phyloP scores from a whole-genome alignment of 2,113 vertebrate genomes.

The Alethe castanea region DNA sequence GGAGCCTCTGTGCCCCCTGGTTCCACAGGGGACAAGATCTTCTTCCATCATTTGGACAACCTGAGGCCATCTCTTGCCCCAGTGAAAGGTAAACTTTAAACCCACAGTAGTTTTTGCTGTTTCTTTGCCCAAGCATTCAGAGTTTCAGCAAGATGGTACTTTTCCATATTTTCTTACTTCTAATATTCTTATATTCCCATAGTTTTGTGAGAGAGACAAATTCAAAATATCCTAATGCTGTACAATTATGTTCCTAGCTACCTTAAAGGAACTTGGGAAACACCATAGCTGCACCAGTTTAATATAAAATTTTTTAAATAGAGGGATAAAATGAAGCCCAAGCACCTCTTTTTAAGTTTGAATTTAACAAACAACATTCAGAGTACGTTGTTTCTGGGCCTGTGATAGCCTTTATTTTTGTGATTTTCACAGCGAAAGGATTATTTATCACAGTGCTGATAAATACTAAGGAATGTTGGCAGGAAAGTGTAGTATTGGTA shows the following conservation, averaged over 20 bases:
- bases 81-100: constrained; percentile 85
- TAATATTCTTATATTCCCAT: accelerated
- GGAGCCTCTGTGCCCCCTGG: constrained; percentile 78
- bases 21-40: constrained; percentile 89
- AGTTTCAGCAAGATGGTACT: not conserved
- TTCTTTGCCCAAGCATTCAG: not conserved
- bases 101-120: not conserved
- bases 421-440: not conserved
- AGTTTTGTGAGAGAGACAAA: not conserved
- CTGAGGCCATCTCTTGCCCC: constrained; percentile 91
- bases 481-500: not conserved
- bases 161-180: not conserved
- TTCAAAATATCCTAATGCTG: not conserved
- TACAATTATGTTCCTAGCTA: not conserved
- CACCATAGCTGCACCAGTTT: not conserved
- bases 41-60: constrained; percentile 98
- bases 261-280: not conserved
- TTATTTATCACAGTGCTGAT: not conserved
- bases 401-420: not conserved
- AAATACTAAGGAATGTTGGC: not conserved
- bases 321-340: not conserved
- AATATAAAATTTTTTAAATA: not conserved
- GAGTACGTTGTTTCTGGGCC: not conserved
- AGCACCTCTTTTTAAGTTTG: not conserved
- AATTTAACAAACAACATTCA: not conserved